phyloP scores from a whole-genome alignment of 2,797 vertebrate genomes.

The Sebastes itinus region DNA sequence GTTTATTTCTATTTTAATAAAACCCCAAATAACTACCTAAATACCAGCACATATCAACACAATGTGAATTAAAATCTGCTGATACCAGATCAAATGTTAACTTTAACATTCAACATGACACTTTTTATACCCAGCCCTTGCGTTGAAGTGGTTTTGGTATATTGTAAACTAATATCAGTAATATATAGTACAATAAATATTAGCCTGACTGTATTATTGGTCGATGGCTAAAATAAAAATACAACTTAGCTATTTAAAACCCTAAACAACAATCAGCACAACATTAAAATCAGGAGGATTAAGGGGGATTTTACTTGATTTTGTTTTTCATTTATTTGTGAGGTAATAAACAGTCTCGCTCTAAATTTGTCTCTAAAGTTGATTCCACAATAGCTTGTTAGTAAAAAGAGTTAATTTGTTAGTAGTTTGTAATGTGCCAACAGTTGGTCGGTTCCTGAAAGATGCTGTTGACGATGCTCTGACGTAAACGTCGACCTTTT shows the following conservation, averaged over 20 bases:
- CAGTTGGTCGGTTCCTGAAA: slow-evolving; percentile 11
- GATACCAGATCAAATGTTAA: not conserved
- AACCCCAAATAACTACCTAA: not conserved
- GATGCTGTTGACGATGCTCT: not conserved
- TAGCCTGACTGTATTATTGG: not conserved
- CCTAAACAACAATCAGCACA: not conserved
- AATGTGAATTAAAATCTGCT: not conserved
- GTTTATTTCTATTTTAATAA: not conserved
- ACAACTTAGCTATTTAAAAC: not conserved
- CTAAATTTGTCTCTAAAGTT: not conserved
- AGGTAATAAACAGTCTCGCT: not conserved
- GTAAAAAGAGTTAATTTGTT: not conserved
- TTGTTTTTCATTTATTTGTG: not conserved
- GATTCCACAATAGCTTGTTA: not conserved
- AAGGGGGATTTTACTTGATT: not conserved
- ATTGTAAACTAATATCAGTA: not conserved
- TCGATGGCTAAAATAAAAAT: not conserved
- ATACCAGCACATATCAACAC: not conserved
- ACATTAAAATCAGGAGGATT: not conserved
- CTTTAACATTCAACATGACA: not conserved
- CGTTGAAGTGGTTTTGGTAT: not conserved
- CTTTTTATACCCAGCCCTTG: not conserved
- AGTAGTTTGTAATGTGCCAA: not conserved
- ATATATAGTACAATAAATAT: not conserved
- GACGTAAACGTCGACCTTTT: not conserved